phyloP scores from a whole-genome alignment of 2,888 invertebrate species.

The Notodonta ziczac region DNA sequence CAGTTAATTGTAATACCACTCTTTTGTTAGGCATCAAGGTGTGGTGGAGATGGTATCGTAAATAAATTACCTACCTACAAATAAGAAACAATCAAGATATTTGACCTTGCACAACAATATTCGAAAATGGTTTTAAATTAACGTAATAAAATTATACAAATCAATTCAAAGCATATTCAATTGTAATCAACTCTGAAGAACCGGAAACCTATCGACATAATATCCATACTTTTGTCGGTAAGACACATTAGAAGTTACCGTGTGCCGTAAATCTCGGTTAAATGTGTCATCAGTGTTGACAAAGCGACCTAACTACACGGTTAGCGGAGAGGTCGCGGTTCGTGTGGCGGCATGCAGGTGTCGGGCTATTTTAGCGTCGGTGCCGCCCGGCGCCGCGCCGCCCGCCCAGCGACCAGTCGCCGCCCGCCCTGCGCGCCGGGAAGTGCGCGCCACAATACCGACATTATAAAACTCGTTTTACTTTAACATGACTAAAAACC shows the following conservation, averaged over 20 bases:
- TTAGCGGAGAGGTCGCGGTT: slow-evolving; percentile 67
- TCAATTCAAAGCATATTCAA: too few species aligned
- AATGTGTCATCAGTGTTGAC: slow-evolving; percentile 67
- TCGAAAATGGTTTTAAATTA: too few species aligned
- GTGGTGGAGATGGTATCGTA: too few species aligned
- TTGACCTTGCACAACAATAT: too few species aligned
- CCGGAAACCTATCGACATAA: too few species aligned
- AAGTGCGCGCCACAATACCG: slow-evolving; percentile 36
- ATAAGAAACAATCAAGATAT: too few species aligned
- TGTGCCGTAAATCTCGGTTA: slow-evolving; percentile 11
- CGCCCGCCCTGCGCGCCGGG: slow-evolving; percentile 52
- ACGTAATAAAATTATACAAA: too few species aligned
- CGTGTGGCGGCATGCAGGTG: slow-evolving; percentile 72
- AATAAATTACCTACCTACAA: too few species aligned
- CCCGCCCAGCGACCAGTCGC: slow-evolving; percentile 69
- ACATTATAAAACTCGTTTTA: neutral
- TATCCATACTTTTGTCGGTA: neutral
- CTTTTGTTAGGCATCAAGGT: too few species aligned
- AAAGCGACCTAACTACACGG: slow-evolving; percentile 61
- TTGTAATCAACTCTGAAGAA: too few species aligned
- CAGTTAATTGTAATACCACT: neutral
- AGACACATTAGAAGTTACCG: slow-evolving; percentile 1
- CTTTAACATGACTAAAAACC: slow-evolving; percentile 28
- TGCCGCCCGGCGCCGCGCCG: slow-evolving; percentile 57
- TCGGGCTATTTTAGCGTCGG: slow-evolving; percentile 75